Percentiles rank a stretch among this genome's conserved stretches.
Evolutionary conservation across 2,113 vertebrate species (phyloP).

Genomic region (Rhinolophus sinicus): DNA sequence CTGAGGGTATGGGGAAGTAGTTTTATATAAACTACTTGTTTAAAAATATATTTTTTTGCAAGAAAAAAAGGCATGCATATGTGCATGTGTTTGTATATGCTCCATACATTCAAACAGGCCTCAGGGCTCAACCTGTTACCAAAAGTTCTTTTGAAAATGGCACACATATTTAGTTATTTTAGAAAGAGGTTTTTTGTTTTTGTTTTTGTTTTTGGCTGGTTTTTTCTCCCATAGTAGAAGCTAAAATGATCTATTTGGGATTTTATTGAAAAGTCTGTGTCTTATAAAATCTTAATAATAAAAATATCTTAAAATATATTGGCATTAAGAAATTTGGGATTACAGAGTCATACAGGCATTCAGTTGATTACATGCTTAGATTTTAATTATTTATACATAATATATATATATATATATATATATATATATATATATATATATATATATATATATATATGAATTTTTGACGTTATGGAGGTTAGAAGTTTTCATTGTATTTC

Average conservation of each 20-base stretch:
- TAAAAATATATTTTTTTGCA: neutral
- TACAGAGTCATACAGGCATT: neutral
- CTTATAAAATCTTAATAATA: neutral
- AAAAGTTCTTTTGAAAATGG: slow-evolving; percentile 54
- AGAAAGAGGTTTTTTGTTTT: neutral
- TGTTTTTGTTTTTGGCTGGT: neutral
- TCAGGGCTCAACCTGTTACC: neutral
- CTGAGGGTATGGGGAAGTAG: neutral
- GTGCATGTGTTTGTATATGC: neutral
- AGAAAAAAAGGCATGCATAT: neutral
- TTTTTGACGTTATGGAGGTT: neutral
- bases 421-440: too few relatives aligned
- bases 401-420: neutral
- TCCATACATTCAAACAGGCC: neutral
- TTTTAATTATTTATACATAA: neutral
- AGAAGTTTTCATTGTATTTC: slow-evolving; percentile 3
- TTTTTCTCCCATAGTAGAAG: slow-evolving; percentile 24
- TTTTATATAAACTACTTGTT: neutral
- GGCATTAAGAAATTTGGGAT: neutral
- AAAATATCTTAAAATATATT: neutral
- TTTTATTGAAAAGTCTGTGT: neutral
- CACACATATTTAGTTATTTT: slow-evolving; percentile 26
- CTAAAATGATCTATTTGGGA: neutral
- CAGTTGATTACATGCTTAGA: neutral
- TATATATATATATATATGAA: neutral